These are phyloP conservation scores for Babyrousa celebensis DNA, from an alignment of 2,797 vertebrate species.

Conservation along the genomic window DNA sequence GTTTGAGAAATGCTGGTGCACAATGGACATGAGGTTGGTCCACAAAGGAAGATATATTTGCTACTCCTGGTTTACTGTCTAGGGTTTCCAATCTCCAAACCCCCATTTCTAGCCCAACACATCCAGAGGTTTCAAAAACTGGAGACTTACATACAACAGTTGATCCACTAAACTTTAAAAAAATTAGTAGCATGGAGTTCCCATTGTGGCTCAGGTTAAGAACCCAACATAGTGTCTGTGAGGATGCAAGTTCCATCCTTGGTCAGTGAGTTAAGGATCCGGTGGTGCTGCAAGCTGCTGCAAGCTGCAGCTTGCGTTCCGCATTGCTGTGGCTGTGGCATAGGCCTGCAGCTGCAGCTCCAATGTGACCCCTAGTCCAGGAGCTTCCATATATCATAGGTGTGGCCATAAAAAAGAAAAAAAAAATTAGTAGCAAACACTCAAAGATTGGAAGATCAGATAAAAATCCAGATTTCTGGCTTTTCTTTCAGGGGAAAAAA, in stretches of 20 bases:
- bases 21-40: not conserved
- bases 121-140: not conserved
- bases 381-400: too few species aligned
- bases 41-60: not conserved
- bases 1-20: not conserved
- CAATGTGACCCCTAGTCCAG: too few species aligned
- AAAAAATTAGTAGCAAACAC: not conserved
- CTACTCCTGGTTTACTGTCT: not conserved
- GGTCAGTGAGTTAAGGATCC: too few species aligned
- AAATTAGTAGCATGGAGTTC: not conserved
- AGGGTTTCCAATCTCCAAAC: not conserved
- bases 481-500: not conserved
- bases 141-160: not conserved
- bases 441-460: not conserved
- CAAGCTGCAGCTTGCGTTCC: too few species aligned
- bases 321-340: too few species aligned
- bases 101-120: not conserved
- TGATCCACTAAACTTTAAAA: not conserved
- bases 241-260: too few species aligned
- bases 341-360: too few species aligned
- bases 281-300: too few species aligned
- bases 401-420: not conserved
- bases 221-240: too few species aligned
- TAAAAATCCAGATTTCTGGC: slow-evolving; percentile 54
- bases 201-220: too few species aligned